These are phyloP conservation scores for Polietes domitor DNA, from an alignment of 2,888 invertebrate species.

Conservation along the genomic window DNA sequence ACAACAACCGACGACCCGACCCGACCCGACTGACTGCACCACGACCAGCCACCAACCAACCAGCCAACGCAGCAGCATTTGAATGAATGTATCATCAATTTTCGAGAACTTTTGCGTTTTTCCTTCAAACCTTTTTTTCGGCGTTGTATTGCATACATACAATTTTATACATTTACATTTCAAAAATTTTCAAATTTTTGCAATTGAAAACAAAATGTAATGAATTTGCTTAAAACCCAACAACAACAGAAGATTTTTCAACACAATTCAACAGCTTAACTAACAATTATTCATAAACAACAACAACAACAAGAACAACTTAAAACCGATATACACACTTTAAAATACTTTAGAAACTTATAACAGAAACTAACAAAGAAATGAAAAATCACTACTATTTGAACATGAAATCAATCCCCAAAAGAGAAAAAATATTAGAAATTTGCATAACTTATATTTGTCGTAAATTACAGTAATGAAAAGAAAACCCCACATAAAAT, in stretches of 20 bases:
- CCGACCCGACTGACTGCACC: constrained; percentile 1
- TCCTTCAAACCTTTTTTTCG: constrained; percentile 30
- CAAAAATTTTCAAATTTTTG: constrained; percentile 57
- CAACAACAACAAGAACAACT: constrained; percentile 38
- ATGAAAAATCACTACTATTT: constrained; percentile 55
- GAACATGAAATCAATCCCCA: constrained; percentile 37
- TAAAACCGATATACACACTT: constrained; percentile 68
- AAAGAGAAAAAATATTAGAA: constrained; percentile 71
- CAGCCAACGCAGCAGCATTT: constrained; percentile 15
- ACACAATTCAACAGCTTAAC: constrained; percentile 65
- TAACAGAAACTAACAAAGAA: constrained; percentile 51
- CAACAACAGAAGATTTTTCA: constrained; percentile 56
- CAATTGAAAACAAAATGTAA: constrained; percentile 56
- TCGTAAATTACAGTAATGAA: constrained; percentile 73
- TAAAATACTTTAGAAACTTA: constrained; percentile 75
- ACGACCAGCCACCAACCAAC: not conserved
- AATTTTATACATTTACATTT: constrained; percentile 53
- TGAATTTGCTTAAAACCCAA: constrained; percentile 43
- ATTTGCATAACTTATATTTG: constrained; percentile 75
- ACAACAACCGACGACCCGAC: not conserved
- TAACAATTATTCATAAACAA: constrained; percentile 1
- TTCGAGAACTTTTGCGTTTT: constrained; percentile 63
- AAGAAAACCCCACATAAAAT: constrained; percentile 66
- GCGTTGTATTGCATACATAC: constrained; percentile 53
- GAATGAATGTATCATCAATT: constrained; percentile 46